Evolutionary conservation across 37 sponge, comb jelly and placozoan species (phyloP).

Genomic region (Lycopodina hypogea): DNA sequence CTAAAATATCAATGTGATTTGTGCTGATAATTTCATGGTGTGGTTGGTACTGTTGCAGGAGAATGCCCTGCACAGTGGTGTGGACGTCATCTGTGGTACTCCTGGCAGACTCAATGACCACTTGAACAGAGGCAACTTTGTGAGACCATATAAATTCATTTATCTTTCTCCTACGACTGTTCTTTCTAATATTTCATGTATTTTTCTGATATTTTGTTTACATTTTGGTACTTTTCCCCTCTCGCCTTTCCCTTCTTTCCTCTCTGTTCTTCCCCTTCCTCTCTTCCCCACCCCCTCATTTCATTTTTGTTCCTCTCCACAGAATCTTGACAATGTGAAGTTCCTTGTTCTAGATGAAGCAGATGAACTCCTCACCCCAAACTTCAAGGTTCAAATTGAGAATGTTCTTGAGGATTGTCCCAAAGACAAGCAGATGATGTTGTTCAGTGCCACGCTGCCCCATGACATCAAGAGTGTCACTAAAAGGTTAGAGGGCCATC

Average conservation of each 20-base stretch:
- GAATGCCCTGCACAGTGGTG: conserved; percentile 14
- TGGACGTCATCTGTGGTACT: conserved; percentile 55
- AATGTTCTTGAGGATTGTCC: conserved; percentile 36
- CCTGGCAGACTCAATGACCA: conserved; percentile 61
- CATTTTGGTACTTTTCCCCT: too few relatives aligned
- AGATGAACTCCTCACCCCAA: conserved; percentile 58
- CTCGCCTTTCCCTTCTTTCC: too few relatives aligned
- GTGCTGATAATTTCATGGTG: too few relatives aligned
- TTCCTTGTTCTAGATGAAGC: conserved; percentile 58
- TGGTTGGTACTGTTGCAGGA: too few relatives aligned
- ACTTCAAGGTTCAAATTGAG: conserved; percentile 49
- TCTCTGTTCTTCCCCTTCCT: too few relatives aligned
- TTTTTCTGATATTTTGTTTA: too few relatives aligned
- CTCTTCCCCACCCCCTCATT: too few relatives aligned
- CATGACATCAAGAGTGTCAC: conserved; percentile 4
- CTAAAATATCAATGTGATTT: too few relatives aligned
- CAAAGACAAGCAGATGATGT: conserved; percentile 36
- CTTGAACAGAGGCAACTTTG: conserved; percentile 30
- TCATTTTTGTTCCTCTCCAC: too few relatives aligned
- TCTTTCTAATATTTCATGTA: too few relatives aligned
- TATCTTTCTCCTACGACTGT: too few relatives aligned
- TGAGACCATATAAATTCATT: conserved; percentile 5
- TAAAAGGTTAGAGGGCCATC: conserved; percentile 14
- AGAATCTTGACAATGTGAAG: conserved; percentile 20
- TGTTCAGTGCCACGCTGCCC: conserved; percentile 65